These are phyloP conservation scores for Cataglyphis cursor DNA, from an alignment of 2,888 invertebrate genomes.

Conservation along the genomic window DNA sequence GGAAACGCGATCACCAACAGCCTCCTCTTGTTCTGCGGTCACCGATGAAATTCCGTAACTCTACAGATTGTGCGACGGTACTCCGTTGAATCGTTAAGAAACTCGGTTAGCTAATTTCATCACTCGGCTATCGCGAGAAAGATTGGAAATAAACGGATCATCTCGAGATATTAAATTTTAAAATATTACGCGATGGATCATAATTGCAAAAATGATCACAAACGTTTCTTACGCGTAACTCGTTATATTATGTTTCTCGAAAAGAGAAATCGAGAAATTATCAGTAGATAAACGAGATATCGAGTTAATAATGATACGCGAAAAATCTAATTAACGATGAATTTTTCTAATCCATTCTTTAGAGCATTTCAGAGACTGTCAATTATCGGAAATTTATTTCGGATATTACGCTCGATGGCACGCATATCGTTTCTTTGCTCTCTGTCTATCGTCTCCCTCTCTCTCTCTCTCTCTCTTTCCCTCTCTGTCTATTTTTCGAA, in stretches of 20 bases:
- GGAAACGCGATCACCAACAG: constrained; percentile 65
- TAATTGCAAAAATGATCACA: not conserved
- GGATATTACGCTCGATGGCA: constrained; percentile 47
- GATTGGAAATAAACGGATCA: not conserved
- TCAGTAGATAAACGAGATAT: too few relatives aligned
- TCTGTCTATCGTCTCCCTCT: not conserved
- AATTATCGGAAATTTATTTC: constrained; percentile 52
- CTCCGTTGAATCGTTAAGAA: constrained; percentile 57
- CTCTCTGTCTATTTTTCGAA: constrained; percentile 48
- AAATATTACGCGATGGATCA: not conserved
- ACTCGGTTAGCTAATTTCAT: constrained; percentile 50
- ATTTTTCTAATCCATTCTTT: constrained; percentile 36
- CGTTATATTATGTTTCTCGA: not conserved
- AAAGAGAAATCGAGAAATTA: not conserved
- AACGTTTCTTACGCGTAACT: not conserved
- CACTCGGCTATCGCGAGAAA: constrained; percentile 16
- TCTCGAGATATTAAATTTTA: not conserved
- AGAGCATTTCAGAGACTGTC: constrained; percentile 4
- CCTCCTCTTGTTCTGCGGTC: constrained; percentile 71
- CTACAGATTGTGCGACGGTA: constrained; percentile 46
- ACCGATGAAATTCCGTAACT: constrained; percentile 64
- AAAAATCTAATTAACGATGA: not conserved
- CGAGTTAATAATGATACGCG: constrained; percentile 7
- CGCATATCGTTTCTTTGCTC: constrained; percentile 37
- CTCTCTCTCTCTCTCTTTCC: constrained; percentile 16